Base-by-base conservation (phyloP, 2,888 invertebrate genomes). In the Ptilodon capucinus region DNA sequence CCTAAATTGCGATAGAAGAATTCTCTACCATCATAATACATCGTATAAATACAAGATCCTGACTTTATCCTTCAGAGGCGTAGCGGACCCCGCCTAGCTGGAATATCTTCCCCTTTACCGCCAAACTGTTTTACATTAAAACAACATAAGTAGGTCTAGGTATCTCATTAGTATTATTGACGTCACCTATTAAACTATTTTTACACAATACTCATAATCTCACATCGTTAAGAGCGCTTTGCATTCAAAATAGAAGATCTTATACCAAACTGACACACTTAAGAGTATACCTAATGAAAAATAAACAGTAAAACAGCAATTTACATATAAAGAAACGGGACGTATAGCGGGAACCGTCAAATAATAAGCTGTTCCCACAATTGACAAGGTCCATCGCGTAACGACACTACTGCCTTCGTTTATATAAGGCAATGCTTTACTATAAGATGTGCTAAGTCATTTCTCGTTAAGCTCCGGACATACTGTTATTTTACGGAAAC, bases 311-410 rank as follows among this genome's bases (percentile, higher is more conserved):
- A 40, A 5, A 16, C n/a, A 23, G 39, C 45, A 46, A 60, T 62
- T 54, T 54, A 54, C 57, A 62, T 60, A 52, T 51, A 60, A 53
- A 41, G 14, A 46, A 64, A 43, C 53, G 46, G 51, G 48, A 67
- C 67, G 58, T 59, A 51, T 71, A 69, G 62, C 75, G 67, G 68
- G 60, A 64, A 59, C 57, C 23, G 49, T 52, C 62, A 56, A 64
- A 68, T 73, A 64, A 67, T 62, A 57, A 65, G 52, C 49, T 43
- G 63, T 72, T 76, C 76, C 61, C 78, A 76, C 74, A 66, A 57
- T 67, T 56, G 52, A 66, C 64, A 68, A 74, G 71, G 76, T 70
- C 68, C 60, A 62, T 53, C 59, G 35, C 48, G 50, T 46, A 63
- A 60, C 48, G 56, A 57, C 57, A 56, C 60, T 51, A 54, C 49